phyloP scores from a whole-genome alignment of 2,888 invertebrate genomes.

The Noctuana brunneofusca region DNA sequence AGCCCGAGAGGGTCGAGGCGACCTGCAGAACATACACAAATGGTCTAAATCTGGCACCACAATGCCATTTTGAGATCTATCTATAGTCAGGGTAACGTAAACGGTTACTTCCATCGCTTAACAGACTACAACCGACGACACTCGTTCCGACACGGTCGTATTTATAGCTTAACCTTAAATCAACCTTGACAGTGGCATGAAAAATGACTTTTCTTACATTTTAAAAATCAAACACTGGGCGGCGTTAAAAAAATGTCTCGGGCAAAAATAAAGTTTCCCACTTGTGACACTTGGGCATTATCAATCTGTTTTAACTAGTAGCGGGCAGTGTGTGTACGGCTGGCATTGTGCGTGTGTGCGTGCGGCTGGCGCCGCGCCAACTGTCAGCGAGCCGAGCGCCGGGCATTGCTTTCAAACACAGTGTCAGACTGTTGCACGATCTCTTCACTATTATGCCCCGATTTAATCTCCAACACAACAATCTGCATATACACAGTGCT shows the following conservation, averaged over 20 bases:
- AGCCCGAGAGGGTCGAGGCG: constrained; percentile 79
- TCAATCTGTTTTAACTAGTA: constrained; percentile 78
- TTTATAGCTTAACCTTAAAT: constrained; percentile 79
- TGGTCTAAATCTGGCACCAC: constrained; percentile 27
- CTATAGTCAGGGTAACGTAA: constrained; percentile 24
- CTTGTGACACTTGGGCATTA: constrained; percentile 77
- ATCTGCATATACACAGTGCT: constrained; percentile 7
- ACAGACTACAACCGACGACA: constrained; percentile 58
- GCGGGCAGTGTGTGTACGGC: constrained; percentile 54
- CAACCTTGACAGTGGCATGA: constrained; percentile 81
- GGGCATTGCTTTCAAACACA: constrained; percentile 43
- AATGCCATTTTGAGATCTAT: constrained; percentile 31
- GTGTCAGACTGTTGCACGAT: constrained; percentile 37
- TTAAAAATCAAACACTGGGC: constrained; percentile 66
- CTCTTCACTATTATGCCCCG: constrained; percentile 9
- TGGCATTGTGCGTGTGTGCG: neutral
- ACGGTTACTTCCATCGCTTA: constrained; percentile 24
- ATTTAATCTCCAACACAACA: neutral
- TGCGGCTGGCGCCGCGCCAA: constrained; percentile 47
- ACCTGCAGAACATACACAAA: constrained; percentile 65
- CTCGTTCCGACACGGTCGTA: constrained; percentile 53
- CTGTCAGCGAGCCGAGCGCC: constrained; percentile 49
- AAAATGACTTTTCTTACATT: constrained; percentile 67
- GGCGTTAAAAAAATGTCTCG: constrained; percentile 55
- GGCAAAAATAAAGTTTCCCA: constrained; percentile 69